Evolutionary conservation across 2,888 invertebrate genomes (phyloP), one percentile per base, ranked within the genome.

Genomic region (Tyria jacobaeae): DNA sequence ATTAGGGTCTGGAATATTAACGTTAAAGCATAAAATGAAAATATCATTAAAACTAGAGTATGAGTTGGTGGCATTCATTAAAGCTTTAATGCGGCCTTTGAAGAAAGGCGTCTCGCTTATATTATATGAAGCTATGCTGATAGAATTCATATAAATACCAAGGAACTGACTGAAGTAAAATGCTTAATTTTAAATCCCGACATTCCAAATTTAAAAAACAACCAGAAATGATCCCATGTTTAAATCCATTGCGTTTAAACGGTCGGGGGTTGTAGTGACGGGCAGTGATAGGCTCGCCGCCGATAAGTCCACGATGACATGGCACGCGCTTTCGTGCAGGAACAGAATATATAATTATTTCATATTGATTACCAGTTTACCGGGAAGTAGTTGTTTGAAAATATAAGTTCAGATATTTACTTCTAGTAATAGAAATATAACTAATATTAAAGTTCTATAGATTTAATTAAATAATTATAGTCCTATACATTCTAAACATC

Each of bases 261-360:
- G 64, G 66, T 58, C 57, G 62, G 52, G 63, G 72, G 72, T 78
- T 76, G 82, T 73, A 76, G 84, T 85, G 85, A 84, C 79, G 81
- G 81, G 75, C 79, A 82, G 83, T 84, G 88, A 86, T 87, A 87
- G 86, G 80, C 84, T 80, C 79, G 71, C 68, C 71, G 59, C 76
- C 84, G 87, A 86, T 87, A 87, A 88, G 85, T 85, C 84, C 76
- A 74, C 78, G 81, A 80, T 83, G 88, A 85, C 86, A 82, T 75
- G 84, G 79, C 87, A 89, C 83, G 85, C 85, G 80, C 81, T 80
- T 83, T 75, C 78, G 80, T 81, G 78, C 65, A 57, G 55, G 71
- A 67, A 69, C 73, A 72, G 66, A 80, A 70, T 78, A 41, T 44
- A 54, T 54, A 71, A 77, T 79, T 79, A 81, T 75, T 73, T 70